These are phyloP conservation scores for Lasiurus cinereus DNA, from an alignment of 2,113 vertebrate species.

Conservation along the genomic window DNA sequence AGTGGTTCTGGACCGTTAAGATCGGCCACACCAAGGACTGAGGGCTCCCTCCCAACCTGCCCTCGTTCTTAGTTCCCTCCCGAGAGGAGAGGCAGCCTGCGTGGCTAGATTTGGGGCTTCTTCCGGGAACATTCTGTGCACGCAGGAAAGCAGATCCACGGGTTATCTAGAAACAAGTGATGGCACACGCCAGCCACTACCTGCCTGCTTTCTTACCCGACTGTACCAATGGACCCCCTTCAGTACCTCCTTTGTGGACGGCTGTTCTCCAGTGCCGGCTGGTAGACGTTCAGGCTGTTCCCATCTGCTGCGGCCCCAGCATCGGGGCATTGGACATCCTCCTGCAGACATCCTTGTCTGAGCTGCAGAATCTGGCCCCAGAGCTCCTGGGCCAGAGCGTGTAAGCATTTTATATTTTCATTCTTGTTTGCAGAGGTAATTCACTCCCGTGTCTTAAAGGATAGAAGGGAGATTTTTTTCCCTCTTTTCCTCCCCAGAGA, in stretches of 20 bases:
- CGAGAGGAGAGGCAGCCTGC: not conserved
- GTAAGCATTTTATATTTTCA: not conserved
- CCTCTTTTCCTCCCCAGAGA: not conserved
- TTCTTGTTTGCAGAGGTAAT: conserved; percentile 30
- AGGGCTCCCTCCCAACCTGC: not conserved
- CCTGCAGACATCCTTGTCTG: not conserved
- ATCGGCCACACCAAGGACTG: not conserved
- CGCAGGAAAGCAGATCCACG: not conserved
- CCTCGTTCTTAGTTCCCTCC: not conserved
- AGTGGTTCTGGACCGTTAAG: not conserved
- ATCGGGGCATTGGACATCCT: not conserved
- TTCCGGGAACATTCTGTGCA: not conserved
- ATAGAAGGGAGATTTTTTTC: not conserved
- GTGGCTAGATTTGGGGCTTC: not conserved
- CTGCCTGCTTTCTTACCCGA: not conserved
- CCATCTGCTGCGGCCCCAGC: not conserved
- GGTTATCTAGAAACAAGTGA: not conserved
- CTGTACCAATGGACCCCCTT: not conserved
- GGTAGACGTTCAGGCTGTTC: fast-evolving
- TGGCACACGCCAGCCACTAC: not conserved
- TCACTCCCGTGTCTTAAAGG: not conserved
- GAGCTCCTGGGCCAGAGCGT: not conserved
- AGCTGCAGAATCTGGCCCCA: not conserved
- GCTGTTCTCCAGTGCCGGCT: not conserved
- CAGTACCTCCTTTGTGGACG: not conserved